Base-by-base conservation (phyloP, 2,888 invertebrate species). In the Saturnia japonica region DNA sequence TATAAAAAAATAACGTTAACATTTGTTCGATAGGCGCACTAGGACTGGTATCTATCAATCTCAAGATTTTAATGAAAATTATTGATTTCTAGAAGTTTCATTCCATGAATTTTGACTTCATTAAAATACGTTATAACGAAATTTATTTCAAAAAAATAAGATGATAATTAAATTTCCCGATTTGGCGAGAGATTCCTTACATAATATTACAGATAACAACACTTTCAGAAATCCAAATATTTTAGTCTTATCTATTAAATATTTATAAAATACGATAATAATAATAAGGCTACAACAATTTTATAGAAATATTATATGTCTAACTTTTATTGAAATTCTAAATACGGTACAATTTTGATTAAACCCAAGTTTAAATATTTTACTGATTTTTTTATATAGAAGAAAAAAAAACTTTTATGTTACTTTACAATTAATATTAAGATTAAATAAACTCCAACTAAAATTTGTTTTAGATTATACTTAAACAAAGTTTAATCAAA, bases 31-130 rank as follows among this genome's bases (percentile, higher is more conserved):
- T 70, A 54, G 42, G 67, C 69, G 69, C 67, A 69, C 72, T 76
- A 81, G 71, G 71, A 72, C 72, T 77, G 78, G 66, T 64, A 67
- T 57, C 80, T 76, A 76, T 76, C 79, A 80, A 78, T 81, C 80
- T 80, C 74, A 73, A 77, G 74, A 71, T 75, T 74, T 68, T 69
- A 28, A 74, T 74, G 74, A 74, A 78, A 79, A 76, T 51, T 74
- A 76, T 74, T 74, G 71, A 74, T 77, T 75, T 76, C 72, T 70
- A 74, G 42, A 71, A 64, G 68, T 57, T 19, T 34, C 14, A 28
- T 19, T 14, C 34, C 14, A 28, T 16, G 16, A 28, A 34, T 12
- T 34, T 34, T 14, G 4, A 51, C n/a, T n/a, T 4, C 51, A 51
- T 19, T 47, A 54, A 54, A 22, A 22, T 54, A 22, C 54, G 11